A percentile compares a stretch with the other conserved stretches of the same genome.
Evolutionary conservation across 2,888 invertebrate genomes (phyloP).

Genomic region (Gonocerus acuteangulatus): DNA sequence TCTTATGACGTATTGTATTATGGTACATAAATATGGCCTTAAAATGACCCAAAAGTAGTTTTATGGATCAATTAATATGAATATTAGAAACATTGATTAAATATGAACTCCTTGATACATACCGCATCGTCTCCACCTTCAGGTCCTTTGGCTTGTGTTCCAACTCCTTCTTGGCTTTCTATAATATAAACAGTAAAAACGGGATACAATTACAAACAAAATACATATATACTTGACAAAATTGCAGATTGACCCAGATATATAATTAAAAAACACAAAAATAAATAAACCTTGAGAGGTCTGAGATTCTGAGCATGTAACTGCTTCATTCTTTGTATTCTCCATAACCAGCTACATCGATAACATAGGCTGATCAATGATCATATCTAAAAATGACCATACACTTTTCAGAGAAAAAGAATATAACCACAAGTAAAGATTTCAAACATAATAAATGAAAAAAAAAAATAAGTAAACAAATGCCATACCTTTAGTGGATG

Average conservation of each 20-base stretch:
- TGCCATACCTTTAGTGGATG: no score
- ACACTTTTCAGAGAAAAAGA: no score
- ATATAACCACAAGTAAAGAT: no score
- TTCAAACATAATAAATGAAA: no score
- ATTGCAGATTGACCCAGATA: no score
- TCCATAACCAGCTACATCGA: constrained; percentile 33
- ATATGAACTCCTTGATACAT: background rate
- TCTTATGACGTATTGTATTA: no score
- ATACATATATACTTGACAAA: background rate
- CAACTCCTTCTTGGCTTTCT: constrained; percentile 19
- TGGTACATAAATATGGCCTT: no score
- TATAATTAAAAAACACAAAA: background rate
- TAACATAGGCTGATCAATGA: background rate
- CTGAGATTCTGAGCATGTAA: constrained; percentile 10
- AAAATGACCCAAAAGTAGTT: no score
- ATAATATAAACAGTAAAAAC: background rate
- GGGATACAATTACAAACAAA: background rate
- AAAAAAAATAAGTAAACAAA: no score
- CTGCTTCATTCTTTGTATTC: constrained; percentile 28
- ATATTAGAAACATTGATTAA: background rate
- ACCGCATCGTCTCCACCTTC: constrained; percentile 18
- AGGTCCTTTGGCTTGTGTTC: constrained; percentile 12
- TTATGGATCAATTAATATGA: no score
- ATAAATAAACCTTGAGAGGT: background rate
- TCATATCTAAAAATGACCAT: background rate